Conservation (phyloP, 2,888 invertebrate genomes). For the Nudaria mundana region DNA sequence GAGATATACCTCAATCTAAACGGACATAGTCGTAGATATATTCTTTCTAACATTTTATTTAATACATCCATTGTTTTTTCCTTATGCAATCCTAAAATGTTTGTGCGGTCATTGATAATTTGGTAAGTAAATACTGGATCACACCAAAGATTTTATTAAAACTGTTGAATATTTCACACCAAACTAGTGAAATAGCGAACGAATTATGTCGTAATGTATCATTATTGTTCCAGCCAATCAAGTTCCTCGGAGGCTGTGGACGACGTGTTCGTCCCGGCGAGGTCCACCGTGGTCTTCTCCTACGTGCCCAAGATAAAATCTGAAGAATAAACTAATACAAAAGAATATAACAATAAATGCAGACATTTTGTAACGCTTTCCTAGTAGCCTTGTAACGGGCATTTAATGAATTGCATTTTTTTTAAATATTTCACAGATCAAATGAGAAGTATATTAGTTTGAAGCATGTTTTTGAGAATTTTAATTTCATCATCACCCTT, state of each 20-base stretch:
- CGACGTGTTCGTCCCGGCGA: constrained; percentile 81
- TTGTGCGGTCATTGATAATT: neutral
- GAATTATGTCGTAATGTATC: no score
- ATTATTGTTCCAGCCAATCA: constrained; percentile 78
- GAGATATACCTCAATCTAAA: no score
- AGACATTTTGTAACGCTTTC: constrained; percentile 17
- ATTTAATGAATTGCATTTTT: constrained; percentile 40
- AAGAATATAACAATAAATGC: neutral
- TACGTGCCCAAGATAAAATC: constrained; percentile 83
- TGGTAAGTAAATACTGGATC: no score
- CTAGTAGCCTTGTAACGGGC: constrained; percentile 20
- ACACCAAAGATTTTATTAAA: no score
- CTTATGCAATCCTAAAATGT: neutral
- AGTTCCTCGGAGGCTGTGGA: constrained; percentile 59
- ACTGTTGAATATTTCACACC: no score
- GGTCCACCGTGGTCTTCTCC: constrained; percentile 84
- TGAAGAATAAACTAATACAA: constrained; percentile 36
- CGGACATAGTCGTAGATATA: no score
- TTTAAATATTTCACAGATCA: constrained; percentile 5
- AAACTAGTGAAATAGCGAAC: no score
- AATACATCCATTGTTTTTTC: neutral
- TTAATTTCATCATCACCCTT: no score
- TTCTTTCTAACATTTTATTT: no score
- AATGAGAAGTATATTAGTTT: constrained; percentile 17
- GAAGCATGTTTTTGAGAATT: constrained; percentile 27